Percentiles rank a stretch among this genome's conserved stretches.
Conservation (phyloP, 1,140 invertebrate species). For the Lasaia peninsularis region DNA sequence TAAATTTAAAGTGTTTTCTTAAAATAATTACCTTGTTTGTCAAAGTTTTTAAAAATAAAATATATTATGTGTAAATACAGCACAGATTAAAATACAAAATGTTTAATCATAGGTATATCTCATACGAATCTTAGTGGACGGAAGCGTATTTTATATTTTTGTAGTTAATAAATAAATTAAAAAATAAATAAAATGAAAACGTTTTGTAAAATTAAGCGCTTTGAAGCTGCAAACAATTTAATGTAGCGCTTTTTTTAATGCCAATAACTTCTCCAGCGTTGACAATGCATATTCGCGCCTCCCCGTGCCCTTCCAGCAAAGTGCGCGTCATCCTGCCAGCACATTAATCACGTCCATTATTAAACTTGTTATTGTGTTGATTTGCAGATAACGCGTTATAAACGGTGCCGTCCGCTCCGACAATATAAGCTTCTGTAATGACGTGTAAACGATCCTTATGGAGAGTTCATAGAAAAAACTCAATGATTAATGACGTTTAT, state of each 20-base stretch:
- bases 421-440: conserved; percentile 75
- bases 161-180: too few species aligned
- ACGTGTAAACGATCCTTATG: conserved; percentile 55
- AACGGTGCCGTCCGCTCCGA: conserved; percentile 72
- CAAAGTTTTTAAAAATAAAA: too few species aligned
- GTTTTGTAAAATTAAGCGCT: too few species aligned
- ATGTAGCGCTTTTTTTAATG: conserved; percentile 1
- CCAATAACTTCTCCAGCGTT: not conserved
- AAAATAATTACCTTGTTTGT: too few species aligned
- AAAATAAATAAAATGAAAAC: too few species aligned
- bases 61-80: too few species aligned
- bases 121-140: too few species aligned
- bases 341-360: conserved; percentile 75
- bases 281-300: conserved; percentile 48
- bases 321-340: conserved; percentile 69
- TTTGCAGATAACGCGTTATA: conserved; percentile 75
- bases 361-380: conserved; percentile 76
- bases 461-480: conserved; percentile 44
- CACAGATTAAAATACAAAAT: too few species aligned
- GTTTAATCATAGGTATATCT: too few species aligned
- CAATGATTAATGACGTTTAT: conserved; percentile 58
- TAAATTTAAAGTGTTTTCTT: too few species aligned
- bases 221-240: not conserved
- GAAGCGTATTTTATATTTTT: too few species aligned
- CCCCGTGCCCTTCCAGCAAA: conserved; percentile 47